Conservation (phyloP, 1,140 invertebrate species). For the Drosophila ogumai region DNA sequence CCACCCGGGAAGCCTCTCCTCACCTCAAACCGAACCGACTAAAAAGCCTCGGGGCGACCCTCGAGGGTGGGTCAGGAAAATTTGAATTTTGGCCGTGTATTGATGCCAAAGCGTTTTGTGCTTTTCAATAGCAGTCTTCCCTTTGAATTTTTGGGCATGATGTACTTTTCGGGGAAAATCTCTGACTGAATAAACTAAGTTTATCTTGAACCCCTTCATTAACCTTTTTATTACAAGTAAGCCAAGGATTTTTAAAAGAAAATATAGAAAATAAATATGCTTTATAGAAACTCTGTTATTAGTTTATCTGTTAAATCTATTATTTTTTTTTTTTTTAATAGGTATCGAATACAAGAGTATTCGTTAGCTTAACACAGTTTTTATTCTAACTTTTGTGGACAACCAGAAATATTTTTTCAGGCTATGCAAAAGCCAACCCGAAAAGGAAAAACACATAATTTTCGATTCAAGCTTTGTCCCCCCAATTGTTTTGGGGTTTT, state of each 20-base stretch:
- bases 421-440: conserved; percentile 2
- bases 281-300: neutral
- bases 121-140: conserved; percentile 59
- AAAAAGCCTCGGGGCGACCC: conserved; percentile 8
- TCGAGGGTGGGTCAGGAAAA: conserved; percentile 47
- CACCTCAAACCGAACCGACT: conserved; percentile 2
- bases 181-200: neutral
- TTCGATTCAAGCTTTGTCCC: conserved; percentile 7
- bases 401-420: neutral
- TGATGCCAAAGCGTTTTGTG: conserved; percentile 44
- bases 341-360: no score
- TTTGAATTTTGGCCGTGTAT: conserved; percentile 63
- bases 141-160: neutral
- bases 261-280: neutral
- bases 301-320: neutral
- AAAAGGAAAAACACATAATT: conserved; percentile 31
- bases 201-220: neutral
- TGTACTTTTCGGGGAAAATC: neutral
- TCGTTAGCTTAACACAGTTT: neutral
- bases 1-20: neutral
- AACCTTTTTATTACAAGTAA: neutral
- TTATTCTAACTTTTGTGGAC: neutral
- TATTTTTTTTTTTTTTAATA: no score
- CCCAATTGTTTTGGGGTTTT: neutral
- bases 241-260: neutral